Conservation (phyloP, 2,888 invertebrate genomes). For the Synergus japonicus region DNA sequence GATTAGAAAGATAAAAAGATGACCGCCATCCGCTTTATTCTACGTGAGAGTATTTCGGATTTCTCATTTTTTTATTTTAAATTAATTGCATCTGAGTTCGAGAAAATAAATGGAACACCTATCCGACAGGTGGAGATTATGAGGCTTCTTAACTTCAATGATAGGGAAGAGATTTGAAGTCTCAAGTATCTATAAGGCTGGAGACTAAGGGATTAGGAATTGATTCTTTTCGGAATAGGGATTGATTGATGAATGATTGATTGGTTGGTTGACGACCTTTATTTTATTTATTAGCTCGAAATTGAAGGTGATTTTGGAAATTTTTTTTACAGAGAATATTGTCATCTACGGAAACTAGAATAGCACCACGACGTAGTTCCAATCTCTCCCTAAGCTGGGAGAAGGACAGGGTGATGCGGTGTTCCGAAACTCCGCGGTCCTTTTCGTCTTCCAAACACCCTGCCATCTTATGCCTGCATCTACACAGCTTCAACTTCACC, state of each 20-base stretch:
- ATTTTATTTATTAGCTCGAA: conserved; percentile 10
- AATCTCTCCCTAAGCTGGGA: conserved; percentile 62
- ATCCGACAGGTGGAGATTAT: too few species aligned
- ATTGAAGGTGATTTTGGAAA: background rate
- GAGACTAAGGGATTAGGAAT: too few species aligned
- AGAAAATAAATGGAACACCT: conserved; percentile 42
- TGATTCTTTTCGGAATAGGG: too few species aligned
- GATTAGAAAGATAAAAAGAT: conserved; percentile 45
- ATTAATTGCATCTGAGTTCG: too few species aligned
- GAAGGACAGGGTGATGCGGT: conserved; percentile 64
- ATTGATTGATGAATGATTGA: too few species aligned
- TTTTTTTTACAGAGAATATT: background rate
- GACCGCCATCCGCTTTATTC: too few species aligned
- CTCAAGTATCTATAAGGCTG: too few species aligned
- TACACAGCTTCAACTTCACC: conserved; percentile 52
- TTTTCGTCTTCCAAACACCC: conserved; percentile 68
- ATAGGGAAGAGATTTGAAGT: too few species aligned
- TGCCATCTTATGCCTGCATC: conserved; percentile 61
- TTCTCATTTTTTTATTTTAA: too few species aligned
- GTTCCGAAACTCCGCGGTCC: conserved; percentile 67
- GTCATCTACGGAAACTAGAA: background rate
- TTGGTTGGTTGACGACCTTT: too few species aligned
- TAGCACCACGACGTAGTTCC: conserved; percentile 50
- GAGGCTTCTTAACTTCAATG: too few species aligned
- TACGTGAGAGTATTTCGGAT: too few species aligned